phyloP scores from a whole-genome alignment of 2,797 vertebrate genomes.

The Catamblyrhynchus diadema region DNA sequence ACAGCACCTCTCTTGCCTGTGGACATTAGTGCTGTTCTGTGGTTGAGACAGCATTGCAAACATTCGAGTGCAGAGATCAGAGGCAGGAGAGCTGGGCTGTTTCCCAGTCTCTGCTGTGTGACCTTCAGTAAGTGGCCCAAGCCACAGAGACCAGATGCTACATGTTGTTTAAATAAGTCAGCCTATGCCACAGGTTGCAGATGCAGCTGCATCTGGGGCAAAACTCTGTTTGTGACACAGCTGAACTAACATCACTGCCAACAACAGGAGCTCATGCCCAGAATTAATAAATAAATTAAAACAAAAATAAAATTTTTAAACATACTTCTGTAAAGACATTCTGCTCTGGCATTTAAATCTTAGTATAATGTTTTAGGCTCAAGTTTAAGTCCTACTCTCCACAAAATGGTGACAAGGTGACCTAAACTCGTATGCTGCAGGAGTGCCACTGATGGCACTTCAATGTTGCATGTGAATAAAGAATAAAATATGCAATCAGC shows the following conservation, averaged over 20 bases:
- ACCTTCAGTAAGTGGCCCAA: neutral
- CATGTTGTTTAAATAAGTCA: conserved; percentile 8
- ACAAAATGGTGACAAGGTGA: neutral
- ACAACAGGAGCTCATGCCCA: neutral
- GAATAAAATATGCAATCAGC: neutral
- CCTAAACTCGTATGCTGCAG: neutral
- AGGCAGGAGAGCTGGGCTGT: neutral
- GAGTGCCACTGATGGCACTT: neutral
- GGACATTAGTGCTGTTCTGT: neutral
- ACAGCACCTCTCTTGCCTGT: neutral
- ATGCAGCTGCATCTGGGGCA: neutral
- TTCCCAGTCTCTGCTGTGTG: conserved; percentile 33
- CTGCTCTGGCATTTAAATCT: neutral
- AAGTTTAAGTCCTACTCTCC: neutral
- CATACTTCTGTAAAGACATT: neutral
- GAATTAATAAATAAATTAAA: neutral
- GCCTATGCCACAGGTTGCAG: neutral
- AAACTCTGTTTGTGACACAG: neutral
- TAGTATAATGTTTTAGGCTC: neutral
- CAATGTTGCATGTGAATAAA: neutral
- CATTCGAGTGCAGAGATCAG: neutral
- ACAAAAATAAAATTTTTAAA: neutral
- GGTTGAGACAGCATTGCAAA: neutral
- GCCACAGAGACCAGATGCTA: conserved; percentile 20
- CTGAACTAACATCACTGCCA: conserved; percentile 1